Conservation (phyloP, 2,113 vertebrate genomes). For the Jacana jacana region DNA sequence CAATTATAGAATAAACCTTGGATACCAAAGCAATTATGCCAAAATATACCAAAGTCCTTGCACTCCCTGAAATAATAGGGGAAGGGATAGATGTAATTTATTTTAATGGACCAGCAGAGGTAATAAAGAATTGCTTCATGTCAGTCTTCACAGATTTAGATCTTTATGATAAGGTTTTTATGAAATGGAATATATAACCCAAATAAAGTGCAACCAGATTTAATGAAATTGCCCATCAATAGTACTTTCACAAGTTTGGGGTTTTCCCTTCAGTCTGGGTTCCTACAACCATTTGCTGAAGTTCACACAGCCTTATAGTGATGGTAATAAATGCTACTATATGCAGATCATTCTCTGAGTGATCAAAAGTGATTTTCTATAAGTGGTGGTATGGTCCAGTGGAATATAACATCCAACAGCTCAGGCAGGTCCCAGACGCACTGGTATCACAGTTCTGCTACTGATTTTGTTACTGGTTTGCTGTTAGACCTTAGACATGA, state of each 20-base stretch:
- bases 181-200: constrained; percentile 31
- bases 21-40: constrained; percentile 3
- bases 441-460: background rate
- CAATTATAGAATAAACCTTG: constrained; percentile 20
- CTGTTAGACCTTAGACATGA: background rate
- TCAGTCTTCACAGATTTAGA: constrained; percentile 41
- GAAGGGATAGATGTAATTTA: constrained; percentile 53
- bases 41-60: constrained; percentile 19
- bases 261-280: background rate
- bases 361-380: background rate
- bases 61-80: constrained; percentile 45
- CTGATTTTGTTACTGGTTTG: background rate
- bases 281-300: background rate
- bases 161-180: constrained; percentile 66
- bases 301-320: background rate
- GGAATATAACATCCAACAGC: background rate
- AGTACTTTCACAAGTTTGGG: background rate
- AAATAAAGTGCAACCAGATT: constrained; percentile 39
- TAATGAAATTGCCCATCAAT: constrained; percentile 20
- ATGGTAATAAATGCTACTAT: background rate
- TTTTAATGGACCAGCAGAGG: constrained; percentile 44
- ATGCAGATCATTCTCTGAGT: background rate
- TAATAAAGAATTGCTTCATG: constrained; percentile 51
- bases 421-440: background rate
- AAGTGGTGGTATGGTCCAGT: background rate